phyloP scores from a whole-genome alignment of 2,888 invertebrate genomes.

The Ischnura elegans region DNA sequence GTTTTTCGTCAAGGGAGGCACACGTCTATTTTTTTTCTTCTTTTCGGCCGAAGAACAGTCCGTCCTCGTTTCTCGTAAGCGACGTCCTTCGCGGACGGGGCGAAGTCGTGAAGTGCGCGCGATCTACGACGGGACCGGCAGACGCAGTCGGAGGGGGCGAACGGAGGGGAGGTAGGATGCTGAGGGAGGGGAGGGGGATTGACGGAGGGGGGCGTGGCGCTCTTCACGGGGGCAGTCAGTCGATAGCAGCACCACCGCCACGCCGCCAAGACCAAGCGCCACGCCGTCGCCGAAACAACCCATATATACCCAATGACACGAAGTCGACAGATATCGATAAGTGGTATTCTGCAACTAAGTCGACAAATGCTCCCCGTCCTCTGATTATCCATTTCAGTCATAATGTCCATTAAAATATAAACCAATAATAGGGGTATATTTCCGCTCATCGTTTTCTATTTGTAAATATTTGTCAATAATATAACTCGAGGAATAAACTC shows the following conservation, averaged over 20 bases:
- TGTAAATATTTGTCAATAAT: too few species aligned
- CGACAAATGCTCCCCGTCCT: too few species aligned
- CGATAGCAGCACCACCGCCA: not conserved
- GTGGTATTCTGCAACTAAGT: not conserved
- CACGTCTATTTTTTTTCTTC: too few species aligned
- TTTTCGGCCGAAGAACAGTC: not conserved
- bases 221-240: not conserved
- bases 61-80: not conserved
- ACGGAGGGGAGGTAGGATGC: not conserved
- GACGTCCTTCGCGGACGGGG: slow-evolving; percentile 22
- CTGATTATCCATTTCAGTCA: too few species aligned
- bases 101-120: not conserved
- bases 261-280: not conserved
- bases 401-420: too few species aligned
- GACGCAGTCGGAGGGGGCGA: not conserved
- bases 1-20: not conserved
- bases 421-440: too few species aligned
- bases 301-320: not conserved
- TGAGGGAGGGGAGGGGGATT: not conserved
- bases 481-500: too few species aligned
- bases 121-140: not conserved
- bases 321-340: not conserved
- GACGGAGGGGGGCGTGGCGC: not conserved
- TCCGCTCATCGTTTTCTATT: too few species aligned
- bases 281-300: not conserved